phyloP scores from a whole-genome alignment of 2,797 vertebrate species.

The Dendrocincla fuliginosa region DNA sequence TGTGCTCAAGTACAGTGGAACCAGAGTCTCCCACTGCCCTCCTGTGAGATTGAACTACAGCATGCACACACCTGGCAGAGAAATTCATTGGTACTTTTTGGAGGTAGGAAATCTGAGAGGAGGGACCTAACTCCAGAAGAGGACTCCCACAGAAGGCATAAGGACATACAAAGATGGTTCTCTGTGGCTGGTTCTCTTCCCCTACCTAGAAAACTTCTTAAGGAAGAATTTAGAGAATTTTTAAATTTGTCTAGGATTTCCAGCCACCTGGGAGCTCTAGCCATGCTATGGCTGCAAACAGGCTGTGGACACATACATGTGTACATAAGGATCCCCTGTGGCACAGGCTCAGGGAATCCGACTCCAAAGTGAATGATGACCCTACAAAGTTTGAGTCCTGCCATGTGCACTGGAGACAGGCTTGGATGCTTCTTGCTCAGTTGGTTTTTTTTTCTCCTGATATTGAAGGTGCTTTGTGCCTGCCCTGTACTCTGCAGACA shows the following conservation, averaged over 20 bases:
- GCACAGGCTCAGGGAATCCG: neutral
- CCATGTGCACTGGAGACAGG: neutral
- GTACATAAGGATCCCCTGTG: neutral
- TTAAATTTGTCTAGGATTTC: neutral
- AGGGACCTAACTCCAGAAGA: neutral
- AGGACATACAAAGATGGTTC: neutral
- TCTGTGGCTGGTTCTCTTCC: neutral
- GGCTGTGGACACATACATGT: neutral
- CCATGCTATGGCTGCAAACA: neutral
- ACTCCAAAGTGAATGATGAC: neutral
- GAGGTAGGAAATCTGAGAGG: neutral
- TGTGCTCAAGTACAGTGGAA: neutral
- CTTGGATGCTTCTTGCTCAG: neutral
- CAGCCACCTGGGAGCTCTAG: neutral
- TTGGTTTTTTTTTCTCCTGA: neutral
- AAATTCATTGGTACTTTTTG: neutral
- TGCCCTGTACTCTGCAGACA: neutral
- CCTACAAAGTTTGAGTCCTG: neutral
- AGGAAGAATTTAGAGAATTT: neutral
- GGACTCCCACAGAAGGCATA: neutral
- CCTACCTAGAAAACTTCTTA: neutral
- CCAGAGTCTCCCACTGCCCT: fast-evolving
- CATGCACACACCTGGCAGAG: neutral
- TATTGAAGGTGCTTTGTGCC: neutral
- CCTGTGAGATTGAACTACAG: neutral